Evolutionary conservation across 2,113 vertebrate genomes (phyloP).

Genomic region (Limnothrissa miodon): DNA sequence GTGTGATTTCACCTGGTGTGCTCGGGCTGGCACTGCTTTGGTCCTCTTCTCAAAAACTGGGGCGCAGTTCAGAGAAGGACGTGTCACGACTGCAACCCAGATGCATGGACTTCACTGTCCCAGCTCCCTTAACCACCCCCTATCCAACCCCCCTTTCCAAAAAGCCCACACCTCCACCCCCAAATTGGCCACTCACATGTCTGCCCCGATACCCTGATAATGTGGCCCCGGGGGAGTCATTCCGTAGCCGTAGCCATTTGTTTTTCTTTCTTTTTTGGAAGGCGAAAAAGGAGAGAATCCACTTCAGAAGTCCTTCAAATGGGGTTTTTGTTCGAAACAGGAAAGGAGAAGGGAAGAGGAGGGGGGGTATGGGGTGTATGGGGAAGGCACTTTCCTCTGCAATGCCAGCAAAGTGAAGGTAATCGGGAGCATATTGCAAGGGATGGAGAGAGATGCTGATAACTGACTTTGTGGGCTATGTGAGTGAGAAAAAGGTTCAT

Average conservation of each 20-base stretch:
- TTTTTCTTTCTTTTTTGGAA: constrained; percentile 12
- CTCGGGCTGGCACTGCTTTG: neutral
- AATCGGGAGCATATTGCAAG: constrained; percentile 32
- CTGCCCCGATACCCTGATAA: constrained; percentile 25
- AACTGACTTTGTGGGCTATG: neutral
- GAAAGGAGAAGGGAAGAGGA: neutral
- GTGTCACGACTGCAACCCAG: constrained; percentile 23
- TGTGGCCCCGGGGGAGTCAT: neutral
- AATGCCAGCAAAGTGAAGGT: neutral
- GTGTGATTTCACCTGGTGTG: neutral
- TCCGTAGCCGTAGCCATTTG: constrained; percentile 21
- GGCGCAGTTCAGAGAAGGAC: neutral
- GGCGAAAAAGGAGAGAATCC: neutral
- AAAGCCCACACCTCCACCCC: neutral
- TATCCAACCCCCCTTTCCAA: too few species aligned
- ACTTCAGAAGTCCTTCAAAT: neutral
- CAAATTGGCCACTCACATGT: constrained; percentile 23
- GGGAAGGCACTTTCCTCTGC: neutral
- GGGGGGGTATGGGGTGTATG: neutral
- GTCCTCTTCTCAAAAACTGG: constrained; percentile 20
- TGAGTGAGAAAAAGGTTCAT: neutral
- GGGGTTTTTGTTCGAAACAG: neutral
- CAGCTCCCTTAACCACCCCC: neutral
- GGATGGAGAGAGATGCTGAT: neutral
- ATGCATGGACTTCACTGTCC: constrained; percentile 24